A percentile compares a stretch with the other conserved stretches of the same genome.
phyloP scores from a whole-genome alignment of 2,113 vertebrate genomes.

The Tinamus guttatus region DNA sequence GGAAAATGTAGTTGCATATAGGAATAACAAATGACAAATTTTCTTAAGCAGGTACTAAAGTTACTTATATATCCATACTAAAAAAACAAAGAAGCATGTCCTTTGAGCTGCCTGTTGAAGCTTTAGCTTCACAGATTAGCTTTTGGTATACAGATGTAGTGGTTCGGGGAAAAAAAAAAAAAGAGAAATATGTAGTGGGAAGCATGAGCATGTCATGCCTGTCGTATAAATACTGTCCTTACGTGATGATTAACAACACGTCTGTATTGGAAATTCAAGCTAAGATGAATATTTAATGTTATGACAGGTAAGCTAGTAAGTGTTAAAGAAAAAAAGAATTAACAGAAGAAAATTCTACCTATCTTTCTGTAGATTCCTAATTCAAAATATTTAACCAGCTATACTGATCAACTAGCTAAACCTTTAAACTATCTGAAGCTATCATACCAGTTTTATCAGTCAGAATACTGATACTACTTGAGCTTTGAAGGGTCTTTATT shows the following conservation, averaged over 20 bases:
- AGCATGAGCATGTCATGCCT: neutral
- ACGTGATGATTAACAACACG: slow-evolving; percentile 4
- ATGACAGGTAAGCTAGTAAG: slow-evolving; percentile 33
- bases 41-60: neutral
- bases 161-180: neutral
- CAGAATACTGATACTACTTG: neutral
- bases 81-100: neutral
- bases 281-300: slow-evolving; percentile 48
- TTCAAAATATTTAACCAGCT: slow-evolving; percentile 23
- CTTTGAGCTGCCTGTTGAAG: neutral
- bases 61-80: neutral
- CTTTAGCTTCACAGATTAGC: neutral
- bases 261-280: neutral
- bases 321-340: neutral
- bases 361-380: neutral
- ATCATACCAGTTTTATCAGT: neutral
- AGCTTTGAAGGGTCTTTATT: neutral
- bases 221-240: neutral
- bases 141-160: neutral
- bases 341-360: neutral
- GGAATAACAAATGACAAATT: neutral
- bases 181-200: neutral
- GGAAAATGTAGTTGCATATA: neutral
- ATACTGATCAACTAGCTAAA: neutral
- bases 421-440: neutral